Evolutionary conservation across 2,113 vertebrate genomes (phyloP).

Genomic region (Anolis carolinensis): DNA sequence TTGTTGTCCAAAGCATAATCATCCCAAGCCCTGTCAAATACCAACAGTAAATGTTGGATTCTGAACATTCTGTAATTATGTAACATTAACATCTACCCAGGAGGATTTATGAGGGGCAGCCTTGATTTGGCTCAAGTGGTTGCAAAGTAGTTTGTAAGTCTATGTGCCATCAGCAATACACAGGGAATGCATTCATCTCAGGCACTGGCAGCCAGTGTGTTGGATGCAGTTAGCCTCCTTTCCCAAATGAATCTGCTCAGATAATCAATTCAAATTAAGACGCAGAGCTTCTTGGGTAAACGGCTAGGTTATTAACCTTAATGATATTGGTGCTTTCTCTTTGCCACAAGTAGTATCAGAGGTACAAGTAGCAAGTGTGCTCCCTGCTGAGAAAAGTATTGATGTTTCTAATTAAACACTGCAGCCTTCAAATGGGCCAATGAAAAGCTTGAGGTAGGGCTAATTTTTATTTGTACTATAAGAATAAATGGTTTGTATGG

Average conservation of each 20-base stretch:
- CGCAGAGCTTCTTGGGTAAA: constrained; percentile 36
- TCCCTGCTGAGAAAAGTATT: constrained; percentile 51
- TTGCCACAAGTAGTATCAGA: constrained; percentile 35
- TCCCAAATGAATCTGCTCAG: constrained; percentile 39
- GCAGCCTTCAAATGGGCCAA: constrained; percentile 8
- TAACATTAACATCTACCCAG: background rate
- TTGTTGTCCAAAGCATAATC: background rate
- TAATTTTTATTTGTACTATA: background rate
- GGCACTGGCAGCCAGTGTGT: constrained; percentile 4
- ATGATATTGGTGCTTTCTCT: background rate
- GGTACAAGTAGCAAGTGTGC: constrained; percentile 20
- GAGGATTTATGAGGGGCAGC: background rate
- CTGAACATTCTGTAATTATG: background rate
- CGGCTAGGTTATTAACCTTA: constrained; percentile 46
- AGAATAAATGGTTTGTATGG: constrained; percentile 27
- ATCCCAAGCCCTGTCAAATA: background rate
- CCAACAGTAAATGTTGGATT: background rate
- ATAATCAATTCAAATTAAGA: constrained; percentile 47
- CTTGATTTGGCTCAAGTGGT: background rate
- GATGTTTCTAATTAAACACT: constrained; percentile 45
- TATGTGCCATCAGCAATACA: background rate
- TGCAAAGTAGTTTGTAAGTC: constrained; percentile 23
- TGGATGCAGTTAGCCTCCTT: constrained; percentile 40
- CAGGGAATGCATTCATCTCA: constrained; percentile 10
- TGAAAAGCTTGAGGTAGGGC: constrained; percentile 4